These are phyloP conservation scores for Trichomycterus rosablanca DNA, from an alignment of 2,113 vertebrate genomes.

Conservation along the genomic window DNA sequence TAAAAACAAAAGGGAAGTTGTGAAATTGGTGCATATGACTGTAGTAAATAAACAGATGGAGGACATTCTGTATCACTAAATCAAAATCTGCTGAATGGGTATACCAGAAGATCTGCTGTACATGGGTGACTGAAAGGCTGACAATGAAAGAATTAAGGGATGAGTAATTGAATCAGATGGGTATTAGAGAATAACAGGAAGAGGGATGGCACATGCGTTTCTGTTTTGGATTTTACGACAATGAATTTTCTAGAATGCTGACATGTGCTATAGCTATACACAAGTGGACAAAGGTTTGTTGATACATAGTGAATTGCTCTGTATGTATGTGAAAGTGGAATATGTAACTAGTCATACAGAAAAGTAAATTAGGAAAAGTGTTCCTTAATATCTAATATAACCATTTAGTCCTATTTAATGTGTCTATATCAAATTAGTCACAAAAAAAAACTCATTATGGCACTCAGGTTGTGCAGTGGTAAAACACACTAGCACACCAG, in stretches of 20 bases:
- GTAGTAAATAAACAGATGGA: conserved; percentile 3
- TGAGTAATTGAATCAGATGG: conserved; percentile 8
- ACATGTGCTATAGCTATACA: conserved; percentile 3
- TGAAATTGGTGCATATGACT: too few species aligned
- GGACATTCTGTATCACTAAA: not conserved
- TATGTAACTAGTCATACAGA: not conserved
- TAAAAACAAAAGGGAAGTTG: too few species aligned
- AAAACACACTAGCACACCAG: too few species aligned
- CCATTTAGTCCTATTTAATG: too few species aligned
- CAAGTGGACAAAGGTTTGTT: too few species aligned
- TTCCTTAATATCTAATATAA: too few species aligned
- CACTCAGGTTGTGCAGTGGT: too few species aligned
- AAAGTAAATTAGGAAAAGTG: not conserved
- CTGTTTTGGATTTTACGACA: not conserved
- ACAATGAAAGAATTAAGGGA: conserved; percentile 20
- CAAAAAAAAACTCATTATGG: too few species aligned
- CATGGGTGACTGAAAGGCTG: conserved; percentile 6
- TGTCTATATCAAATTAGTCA: too few species aligned
- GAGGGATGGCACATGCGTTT: not conserved
- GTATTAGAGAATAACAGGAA: conserved; percentile 11
- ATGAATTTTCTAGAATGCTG: not conserved
- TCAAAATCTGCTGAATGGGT: conserved; percentile 26
- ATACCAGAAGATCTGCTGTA: not conserved
- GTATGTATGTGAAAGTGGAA: not conserved
- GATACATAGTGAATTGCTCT: not conserved